Evolutionary conservation across 2,888 invertebrate genomes (phyloP), one percentile per base, ranked within the genome.

Genomic region (Peribatodes rhomboidaria): DNA sequence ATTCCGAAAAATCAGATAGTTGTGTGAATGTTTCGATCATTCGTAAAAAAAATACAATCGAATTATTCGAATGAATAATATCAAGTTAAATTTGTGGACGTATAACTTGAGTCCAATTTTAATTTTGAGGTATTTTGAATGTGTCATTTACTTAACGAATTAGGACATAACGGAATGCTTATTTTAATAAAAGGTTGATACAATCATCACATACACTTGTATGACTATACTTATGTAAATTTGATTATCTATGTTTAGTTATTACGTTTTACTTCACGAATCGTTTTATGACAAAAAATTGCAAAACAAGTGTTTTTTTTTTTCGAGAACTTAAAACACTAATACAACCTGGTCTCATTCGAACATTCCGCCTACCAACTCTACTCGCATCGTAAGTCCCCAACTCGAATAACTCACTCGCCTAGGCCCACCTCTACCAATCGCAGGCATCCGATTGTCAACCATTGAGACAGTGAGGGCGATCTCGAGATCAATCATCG

Each of bases 401-500:
- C 9, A 13, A 50, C 18, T 50, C 39, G 53, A 53, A 37, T n/a
- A 53, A n/a, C n/a, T 41, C 39, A 22, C 39, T 53, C 53, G 39
- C 37, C 4, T 11, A 6, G 2, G 20, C 20, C 8, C 50, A 37
- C 6, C 39, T 53, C 39, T 53, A 39, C 39, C 14, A 53, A 53
- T 52, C 37, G 35, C 22, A 37, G 39, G 37, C 50, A 41, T 39
- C 39, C 39, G 55, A 55, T 55, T 55, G 55, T 44, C 20, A 55
- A 27, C 27, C 53, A 42, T 16, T 9, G 41, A 18, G 42, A 22
- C 50, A 55, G 61, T 64, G 70, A 60, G 56, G 60, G 47, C 62
- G 66, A 67, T 68, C 62, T 60, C 71, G 74, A 82, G 88, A 93
- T 93, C 93, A 84, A 88, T 93, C 93, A 92, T 92, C 92, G 87